Conservation (phyloP, 53 echinoderm and acorn worm genomes). For the Paracentrotus lividus region DNA sequence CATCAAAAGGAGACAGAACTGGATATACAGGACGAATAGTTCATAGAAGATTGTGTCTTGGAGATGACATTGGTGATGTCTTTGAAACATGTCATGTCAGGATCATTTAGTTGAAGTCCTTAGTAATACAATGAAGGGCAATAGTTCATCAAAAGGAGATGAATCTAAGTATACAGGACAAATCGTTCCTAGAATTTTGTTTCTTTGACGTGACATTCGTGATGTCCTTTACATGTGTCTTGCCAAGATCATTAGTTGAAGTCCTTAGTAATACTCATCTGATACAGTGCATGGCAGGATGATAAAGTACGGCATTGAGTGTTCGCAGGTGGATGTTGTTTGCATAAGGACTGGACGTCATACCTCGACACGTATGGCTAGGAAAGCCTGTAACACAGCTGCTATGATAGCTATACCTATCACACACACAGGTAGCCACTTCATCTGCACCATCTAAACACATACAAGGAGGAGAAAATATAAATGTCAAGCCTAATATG, state of each 20-base stretch:
- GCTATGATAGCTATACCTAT: slow-evolving; percentile 67
- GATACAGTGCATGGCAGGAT: slow-evolving; percentile 4
- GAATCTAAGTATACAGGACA: too few relatives aligned
- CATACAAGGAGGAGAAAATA: neutral
- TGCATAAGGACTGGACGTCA: slow-evolving; percentile 52
- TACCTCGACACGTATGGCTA: slow-evolving; percentile 65
- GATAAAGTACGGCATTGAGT: neutral
- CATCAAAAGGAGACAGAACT: neutral
- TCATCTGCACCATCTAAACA: slow-evolving; percentile 66
- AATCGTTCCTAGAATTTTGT: too few relatives aligned
- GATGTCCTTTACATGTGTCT: neutral
- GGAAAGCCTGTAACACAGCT: slow-evolving; percentile 67
- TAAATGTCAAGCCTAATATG: too few relatives aligned
- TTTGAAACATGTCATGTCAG: neutral
- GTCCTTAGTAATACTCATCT: neutral
- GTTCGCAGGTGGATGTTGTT: slow-evolving; percentile 35
- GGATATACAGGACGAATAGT: neutral
- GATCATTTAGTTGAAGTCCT: neutral
- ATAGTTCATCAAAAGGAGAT: too few relatives aligned
- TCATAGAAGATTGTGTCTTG: neutral
- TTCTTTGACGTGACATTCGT: too few relatives aligned
- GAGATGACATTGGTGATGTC: neutral
- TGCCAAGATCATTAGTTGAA: neutral
- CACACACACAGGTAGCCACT: slow-evolving; percentile 63
- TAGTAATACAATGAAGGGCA: too few relatives aligned